Evolutionary conservation across 1,140 invertebrate species (phyloP), one percentile per base, ranked within the genome.

Genomic region (Drosophila aff.): DNA sequence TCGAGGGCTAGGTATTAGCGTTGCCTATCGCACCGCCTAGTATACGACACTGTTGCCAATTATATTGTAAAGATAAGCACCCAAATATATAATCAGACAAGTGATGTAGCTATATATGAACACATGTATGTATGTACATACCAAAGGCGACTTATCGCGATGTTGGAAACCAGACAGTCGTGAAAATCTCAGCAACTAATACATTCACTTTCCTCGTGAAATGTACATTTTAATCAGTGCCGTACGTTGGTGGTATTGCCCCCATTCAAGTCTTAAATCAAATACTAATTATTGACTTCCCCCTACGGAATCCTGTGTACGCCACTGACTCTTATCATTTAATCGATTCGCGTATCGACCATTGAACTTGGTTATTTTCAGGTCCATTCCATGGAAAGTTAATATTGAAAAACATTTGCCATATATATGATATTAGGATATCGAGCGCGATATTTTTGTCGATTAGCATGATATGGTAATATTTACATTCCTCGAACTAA

Each of bases 321-420:
- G 36, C 53, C 53, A 16, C 53, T 55, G 33, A 6, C 21, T 40
- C 15, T 40, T 16, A 38, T 55, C 52, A 55, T 68, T 57, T 68
- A 74, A 82, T 78, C 79, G 28, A 41, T 6, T 43, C 41, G 38
- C 43, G 55, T 72, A 86, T 86, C 82, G 82, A 86, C 23, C 82
- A 63, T 86, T 86, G 82, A 86, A 86, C 82, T 82, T 75, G 64
- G 23, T 59, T 61, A 57, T 43, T 47, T 26, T 15, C 36, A 41
- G 47, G 18, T 46, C 31, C 69, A 58, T 44, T 68, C 28, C 9
- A 26, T 21, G 21, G 36, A 38, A 55, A 57, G 15, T 23, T 38
- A 38, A 21, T 53, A 21, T 18, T 52, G 5, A 33, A 52, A 18
- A 13, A 15, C 10, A 16, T 38, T 55, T 36, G 13, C 7, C 18